Evolutionary conservation across 2,888 invertebrate species (phyloP), one percentile per base, ranked within the genome.

Genomic region (Aphidius colemani): DNA sequence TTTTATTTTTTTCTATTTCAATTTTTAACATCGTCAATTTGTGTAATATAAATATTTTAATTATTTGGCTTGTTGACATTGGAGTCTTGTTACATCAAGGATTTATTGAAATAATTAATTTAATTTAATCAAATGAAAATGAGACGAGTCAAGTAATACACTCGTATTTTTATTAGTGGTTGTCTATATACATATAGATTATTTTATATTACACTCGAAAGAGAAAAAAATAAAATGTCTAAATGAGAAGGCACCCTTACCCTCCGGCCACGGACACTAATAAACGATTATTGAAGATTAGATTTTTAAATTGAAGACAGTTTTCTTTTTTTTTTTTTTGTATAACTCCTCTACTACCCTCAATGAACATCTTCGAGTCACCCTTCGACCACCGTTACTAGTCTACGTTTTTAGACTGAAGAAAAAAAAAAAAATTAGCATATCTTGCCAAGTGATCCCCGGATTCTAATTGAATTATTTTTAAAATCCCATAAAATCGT

Each of bases 401-500:
- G 67, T 70, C 46, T 53, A 61, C 51, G 49, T 55, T 63, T 51
- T 63, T 46, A 61, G 50, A 53, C 57, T 65, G 59, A 45, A 59
- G 53, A 64, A 51, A 41, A 55, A 7, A 59, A 44, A 56, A 73
- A 76, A 51, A 80, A 82, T 82, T 82, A 82, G 82, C 82, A 82
- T 82, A 82, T 81, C 82, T 80, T 72, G 75, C 72, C 75, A 78
- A 80, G 78, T 77, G 77, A 80, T 80, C 80, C 80, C 78, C 75
- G 75, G 76, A 69, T 72, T 75, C 80, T 81, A 82, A 82, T 82
- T 82, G 82, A 82, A 82, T 82, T 82, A 82, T 82, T 82, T 80
- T 81, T 79, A 81, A 80, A 82, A 81, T 82, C 81, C 81, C 79
- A 80, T 82, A 82, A 82, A 82, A 81, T 82, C 78, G 76, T 71